Base-by-base conservation (phyloP, 2,113 vertebrate genomes). In the Saguinus midas region DNA sequence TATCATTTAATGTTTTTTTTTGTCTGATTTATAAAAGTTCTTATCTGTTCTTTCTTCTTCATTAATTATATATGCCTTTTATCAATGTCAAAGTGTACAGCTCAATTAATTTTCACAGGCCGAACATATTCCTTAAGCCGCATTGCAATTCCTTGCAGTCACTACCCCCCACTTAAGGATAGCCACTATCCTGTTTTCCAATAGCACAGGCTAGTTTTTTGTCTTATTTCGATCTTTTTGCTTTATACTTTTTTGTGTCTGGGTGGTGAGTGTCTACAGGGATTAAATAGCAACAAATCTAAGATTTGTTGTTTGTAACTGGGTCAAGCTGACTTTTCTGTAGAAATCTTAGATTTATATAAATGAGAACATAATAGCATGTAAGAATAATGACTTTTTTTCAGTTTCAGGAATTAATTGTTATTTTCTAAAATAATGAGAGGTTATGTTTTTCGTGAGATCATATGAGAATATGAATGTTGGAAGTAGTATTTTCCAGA, bases 401-500 rank as follows among this genome's bases (percentile, higher is more conserved):
- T 78, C 64, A 45, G 52, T 87, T 76, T 92, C 43, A 96, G 80
- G 50, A 94, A 87, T 86, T 96, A 86, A 55, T 79, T 37, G 16
- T 89, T 95, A 85, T 90, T 96, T 64, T 73, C 48, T 93, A 79
- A 55, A 92, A 64, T 85, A 82, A 57, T 87, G 75, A 94, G 11
- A 85, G 75, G 16, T 35, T 73, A 35, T 91, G 68, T 91, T 75
- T 76, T 90, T 76, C 87, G 79, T 91, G 81, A 61, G 9, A 78
- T 68, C 37, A 23, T 64, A 91, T 72, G 10, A 81, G 43, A 95
- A 52, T 40, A 87, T 72, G 20, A 94, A 87, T 83, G 68, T 27
- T 29, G 37, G 58, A 72, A 91, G 27, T 64, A 91, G 52, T 43
- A 58, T 87, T 94, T 94, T 45, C 75, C 58, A 94, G 87, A 95